Evolutionary conservation across 2,888 invertebrate genomes (phyloP).

Genomic region (Conistra vaccinii): DNA sequence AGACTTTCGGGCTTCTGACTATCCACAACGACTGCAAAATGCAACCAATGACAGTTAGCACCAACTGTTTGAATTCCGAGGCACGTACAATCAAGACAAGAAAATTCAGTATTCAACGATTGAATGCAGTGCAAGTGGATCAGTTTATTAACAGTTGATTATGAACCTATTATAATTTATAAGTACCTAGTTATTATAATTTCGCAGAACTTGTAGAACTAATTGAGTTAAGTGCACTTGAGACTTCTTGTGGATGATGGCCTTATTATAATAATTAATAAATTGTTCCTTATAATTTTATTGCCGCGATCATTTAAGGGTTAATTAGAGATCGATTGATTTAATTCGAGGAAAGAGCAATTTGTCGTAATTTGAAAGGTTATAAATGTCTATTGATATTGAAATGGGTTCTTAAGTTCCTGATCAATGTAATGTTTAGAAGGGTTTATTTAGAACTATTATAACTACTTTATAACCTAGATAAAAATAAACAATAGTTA

Average conservation of each 20-base stretch:
- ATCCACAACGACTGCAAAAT: neutral
- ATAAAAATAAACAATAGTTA: neutral
- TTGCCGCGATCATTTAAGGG: constrained; percentile 36
- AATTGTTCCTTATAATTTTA: constrained; percentile 40
- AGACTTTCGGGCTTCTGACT: neutral
- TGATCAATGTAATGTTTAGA: neutral
- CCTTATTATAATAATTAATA: constrained; percentile 39
- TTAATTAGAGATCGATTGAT: constrained; percentile 35
- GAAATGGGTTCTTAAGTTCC: neutral
- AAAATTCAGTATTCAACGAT: constrained; percentile 2
- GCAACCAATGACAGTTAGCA: neutral
- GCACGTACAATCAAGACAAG: neutral
- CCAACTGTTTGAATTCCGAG: neutral
- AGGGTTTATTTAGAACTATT: neutral
- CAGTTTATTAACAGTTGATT: constrained; percentile 7
- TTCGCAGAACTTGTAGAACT: constrained; percentile 46
- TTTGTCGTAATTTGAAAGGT: constrained; percentile 22
- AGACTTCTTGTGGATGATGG: constrained; percentile 16
- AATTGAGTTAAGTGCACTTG: constrained; percentile 46
- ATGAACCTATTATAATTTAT: constrained; percentile 5
- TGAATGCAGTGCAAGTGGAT: neutral
- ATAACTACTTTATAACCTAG: neutral
- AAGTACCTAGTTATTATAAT: constrained; percentile 26
- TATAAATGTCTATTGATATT: neutral
- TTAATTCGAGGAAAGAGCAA: constrained; percentile 18